A percentile compares a stretch with the other conserved stretches of the same genome.
Evolutionary conservation across 2,888 invertebrate species (phyloP).

Genomic region (Chymomyza fuscimana): DNA sequence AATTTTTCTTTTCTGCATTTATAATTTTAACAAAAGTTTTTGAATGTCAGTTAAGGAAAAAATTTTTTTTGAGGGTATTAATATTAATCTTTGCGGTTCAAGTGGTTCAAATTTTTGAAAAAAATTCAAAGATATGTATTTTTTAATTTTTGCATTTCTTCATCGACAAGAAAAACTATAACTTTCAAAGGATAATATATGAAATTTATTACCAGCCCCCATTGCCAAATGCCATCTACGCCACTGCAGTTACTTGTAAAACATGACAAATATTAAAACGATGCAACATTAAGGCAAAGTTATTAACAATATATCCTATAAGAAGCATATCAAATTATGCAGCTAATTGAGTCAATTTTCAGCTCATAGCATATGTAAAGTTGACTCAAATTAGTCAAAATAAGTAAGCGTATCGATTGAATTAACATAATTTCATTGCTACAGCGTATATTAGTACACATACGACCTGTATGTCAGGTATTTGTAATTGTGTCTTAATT

Average conservation of each 20-base stretch:
- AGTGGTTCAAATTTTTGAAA: no score
- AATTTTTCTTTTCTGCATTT: no score
- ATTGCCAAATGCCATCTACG: no score
- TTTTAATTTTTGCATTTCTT: no score
- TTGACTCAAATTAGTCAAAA: slow-evolving; percentile 44
- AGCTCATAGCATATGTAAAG: slow-evolving; percentile 30
- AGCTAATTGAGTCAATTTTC: slow-evolving; percentile 52
- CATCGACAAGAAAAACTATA: no score
- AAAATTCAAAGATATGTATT: no score
- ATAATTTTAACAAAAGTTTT: no score
- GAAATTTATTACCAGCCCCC: no score
- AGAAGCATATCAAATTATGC: slow-evolving; percentile 60
- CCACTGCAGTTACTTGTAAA: not conserved
- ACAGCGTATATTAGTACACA: slow-evolving; percentile 40
- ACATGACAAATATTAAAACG: not conserved
- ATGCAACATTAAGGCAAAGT: not conserved
- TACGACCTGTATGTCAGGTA: slow-evolving; percentile 29
- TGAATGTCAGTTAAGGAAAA: no score
- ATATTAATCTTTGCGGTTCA: no score
- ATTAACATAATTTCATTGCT: slow-evolving; percentile 57
- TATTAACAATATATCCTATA: not conserved
- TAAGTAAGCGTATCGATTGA: slow-evolving; percentile 46
- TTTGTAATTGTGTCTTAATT: not conserved
- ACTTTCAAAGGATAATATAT: no score
- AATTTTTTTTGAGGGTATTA: no score